Base-by-base conservation (phyloP, 2,888 invertebrate genomes). In the Cryptocephalus moraei region DNA sequence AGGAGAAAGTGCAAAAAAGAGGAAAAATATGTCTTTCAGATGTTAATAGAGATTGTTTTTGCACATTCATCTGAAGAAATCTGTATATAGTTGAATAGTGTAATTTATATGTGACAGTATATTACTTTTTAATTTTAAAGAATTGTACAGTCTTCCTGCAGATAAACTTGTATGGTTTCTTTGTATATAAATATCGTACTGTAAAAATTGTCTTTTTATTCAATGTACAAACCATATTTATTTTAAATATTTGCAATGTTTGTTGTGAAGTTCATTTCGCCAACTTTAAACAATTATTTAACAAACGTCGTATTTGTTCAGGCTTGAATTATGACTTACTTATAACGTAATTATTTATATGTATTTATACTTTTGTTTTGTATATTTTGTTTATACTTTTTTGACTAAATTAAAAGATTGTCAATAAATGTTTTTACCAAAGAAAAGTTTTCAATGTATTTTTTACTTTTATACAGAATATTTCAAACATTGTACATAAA, bases 361-460 rank as follows among this genome's bases (percentile, higher is more conserved):
- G 42, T 44, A 33, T 52, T 49, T 53, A 50, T 55, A 50, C 53
- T 53, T 47, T 53, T 51, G 50, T 50, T 51, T 52, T 48, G 43
- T 44, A 34, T 48, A 38, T 46, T 41, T 34, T 33, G 43, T 47
- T 46, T 49, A 50, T 49, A 49, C 49, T 47, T 49, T 45, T 47
- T 41, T 39, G 42, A 31, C 33, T 40, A 46, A 14, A 9, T 39
- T 45, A 46, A 45, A 50, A 49, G 39, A 49, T 47, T 46, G 32
- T 49, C 41, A 55, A 53, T 51, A 50, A 53, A 54, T 48, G 44
- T 50, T 51, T 55, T 54, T 55, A 55, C 55, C 55, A 55, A 55
- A 55, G 55, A 55, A 50, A 47, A 22, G 22, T 22, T 22, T 22
- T 22, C 22, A 22, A 22, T 22, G 22, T 22, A 22, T 47, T 51